Conservation (phyloP, 2,888 invertebrate species). For the Oxyteleia sp. region DNA sequence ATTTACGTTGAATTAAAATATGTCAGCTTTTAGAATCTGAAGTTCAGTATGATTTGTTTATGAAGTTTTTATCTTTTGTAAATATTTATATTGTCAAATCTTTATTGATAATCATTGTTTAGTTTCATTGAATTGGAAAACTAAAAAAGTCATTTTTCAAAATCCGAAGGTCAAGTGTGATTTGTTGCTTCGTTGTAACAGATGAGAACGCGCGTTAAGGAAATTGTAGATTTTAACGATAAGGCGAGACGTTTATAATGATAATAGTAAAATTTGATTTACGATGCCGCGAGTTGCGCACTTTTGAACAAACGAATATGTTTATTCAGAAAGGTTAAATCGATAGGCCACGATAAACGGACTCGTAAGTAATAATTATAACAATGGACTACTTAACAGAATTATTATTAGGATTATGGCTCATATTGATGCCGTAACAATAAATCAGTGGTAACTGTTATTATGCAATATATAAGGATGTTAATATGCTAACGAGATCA, state of each 20-base stretch:
- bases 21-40: too few species aligned
- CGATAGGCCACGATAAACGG: constrained; percentile 7
- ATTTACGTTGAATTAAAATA: too few species aligned
- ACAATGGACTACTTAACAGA: constrained; percentile 16
- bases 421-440: constrained; percentile 15
- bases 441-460: constrained; percentile 26
- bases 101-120: neutral
- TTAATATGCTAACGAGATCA: constrained; percentile 20
- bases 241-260: neutral
- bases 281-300: neutral
- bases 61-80: too few species aligned
- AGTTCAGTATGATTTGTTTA: too few species aligned
- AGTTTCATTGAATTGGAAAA: neutral
- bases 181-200: neutral
- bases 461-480: constrained; percentile 22
- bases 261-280: constrained; percentile 1
- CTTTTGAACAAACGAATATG: neutral
- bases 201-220: neutral
- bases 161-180: neutral
- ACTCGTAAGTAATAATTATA: constrained; percentile 19
- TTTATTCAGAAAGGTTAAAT: neutral
- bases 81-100: too few species aligned
- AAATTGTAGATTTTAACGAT: neutral
- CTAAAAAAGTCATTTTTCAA: neutral
- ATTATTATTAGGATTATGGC: constrained; percentile 17